Evolutionary conservation across 2,797 vertebrate species (phyloP).

Genomic region (Notolabrus celidotus): DNA sequence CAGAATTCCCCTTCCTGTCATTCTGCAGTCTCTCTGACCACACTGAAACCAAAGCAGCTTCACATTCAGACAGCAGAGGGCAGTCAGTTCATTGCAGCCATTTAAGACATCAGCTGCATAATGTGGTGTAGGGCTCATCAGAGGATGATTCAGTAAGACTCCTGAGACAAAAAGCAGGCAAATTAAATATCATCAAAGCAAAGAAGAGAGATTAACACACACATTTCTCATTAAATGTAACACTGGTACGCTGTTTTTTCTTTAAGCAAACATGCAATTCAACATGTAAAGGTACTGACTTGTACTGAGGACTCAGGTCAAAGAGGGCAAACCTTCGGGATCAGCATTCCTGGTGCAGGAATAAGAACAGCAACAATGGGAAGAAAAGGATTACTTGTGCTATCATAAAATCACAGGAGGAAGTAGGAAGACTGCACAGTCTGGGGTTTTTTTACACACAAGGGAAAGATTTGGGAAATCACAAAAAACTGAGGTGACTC

Average conservation of each 20-base stretch:
- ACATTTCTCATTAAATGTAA: neutral
- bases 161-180: constrained; percentile 4
- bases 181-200: neutral
- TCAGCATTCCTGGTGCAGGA: neutral
- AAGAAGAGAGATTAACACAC: neutral
- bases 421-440: too few species aligned
- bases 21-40: constrained; percentile 2
- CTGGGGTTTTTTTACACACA: too few species aligned
- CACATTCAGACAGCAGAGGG: constrained; percentile 76
- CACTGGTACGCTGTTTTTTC: too few species aligned
- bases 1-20: neutral
- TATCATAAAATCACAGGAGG: too few species aligned
- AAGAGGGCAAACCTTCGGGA: neutral
- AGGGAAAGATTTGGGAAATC: too few species aligned
- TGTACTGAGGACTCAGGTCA: neutral
- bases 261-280: too few species aligned
- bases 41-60: constrained; percentile 34
- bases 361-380: too few species aligned
- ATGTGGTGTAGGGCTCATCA: constrained; percentile 4
- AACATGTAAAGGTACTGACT: too few species aligned
- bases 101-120: constrained; percentile 22
- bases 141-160: constrained; percentile 18
- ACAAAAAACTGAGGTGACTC: too few species aligned
- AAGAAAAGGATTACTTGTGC: too few species aligned
- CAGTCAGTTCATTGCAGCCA: constrained; percentile 60